Evolutionary conservation across 2,113 vertebrate genomes (phyloP).

Genomic region (Prionailurus bengalensis): DNA sequence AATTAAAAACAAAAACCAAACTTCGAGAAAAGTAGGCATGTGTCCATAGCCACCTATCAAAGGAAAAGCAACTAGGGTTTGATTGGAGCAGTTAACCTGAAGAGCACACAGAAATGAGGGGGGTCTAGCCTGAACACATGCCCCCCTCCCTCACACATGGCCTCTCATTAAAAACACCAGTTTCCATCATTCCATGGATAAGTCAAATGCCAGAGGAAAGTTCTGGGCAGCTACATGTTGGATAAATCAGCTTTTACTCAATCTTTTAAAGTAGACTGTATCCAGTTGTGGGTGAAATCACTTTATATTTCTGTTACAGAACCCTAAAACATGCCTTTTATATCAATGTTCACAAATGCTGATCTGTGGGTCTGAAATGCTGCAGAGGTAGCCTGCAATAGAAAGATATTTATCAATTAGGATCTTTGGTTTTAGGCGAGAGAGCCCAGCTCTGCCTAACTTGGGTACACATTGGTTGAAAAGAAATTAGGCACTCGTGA

Average conservation of each 20-base stretch:
- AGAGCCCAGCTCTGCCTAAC: neutral
- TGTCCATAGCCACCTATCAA: neutral
- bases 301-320: neutral
- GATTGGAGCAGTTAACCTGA: neutral
- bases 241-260: neutral
- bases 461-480: neutral
- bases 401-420: no score
- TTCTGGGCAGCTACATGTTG: neutral
- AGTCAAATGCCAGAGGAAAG: neutral
- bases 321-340: neutral
- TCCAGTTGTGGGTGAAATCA: neutral
- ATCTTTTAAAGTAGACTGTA: neutral
- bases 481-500: neutral
- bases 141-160: neutral
- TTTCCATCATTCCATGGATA: neutral
- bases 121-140: rapidly evolving
- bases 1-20: neutral
- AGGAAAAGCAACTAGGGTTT: neutral
- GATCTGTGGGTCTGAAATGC: no score
- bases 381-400: neutral
- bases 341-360: neutral
- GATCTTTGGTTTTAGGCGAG: neutral
- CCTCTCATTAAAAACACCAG: neutral
- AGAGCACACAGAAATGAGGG: neutral
- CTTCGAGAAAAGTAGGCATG: neutral